phyloP scores from a whole-genome alignment of 2,797 vertebrate species.

The Dendrocincla tyrannina region DNA sequence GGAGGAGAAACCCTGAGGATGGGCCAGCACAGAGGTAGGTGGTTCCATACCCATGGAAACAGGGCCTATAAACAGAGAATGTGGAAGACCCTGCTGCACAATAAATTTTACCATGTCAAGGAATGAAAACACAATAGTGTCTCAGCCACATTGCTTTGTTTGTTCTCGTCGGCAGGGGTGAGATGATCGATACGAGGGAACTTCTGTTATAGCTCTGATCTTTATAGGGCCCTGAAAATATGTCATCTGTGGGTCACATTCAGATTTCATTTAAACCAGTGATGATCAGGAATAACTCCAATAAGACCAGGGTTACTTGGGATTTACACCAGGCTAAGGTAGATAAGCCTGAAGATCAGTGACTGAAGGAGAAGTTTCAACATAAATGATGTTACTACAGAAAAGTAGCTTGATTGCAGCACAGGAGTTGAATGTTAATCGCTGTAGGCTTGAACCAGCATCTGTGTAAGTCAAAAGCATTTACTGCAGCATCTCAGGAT shows the following conservation, averaged over 20 bases:
- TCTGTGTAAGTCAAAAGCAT: constrained; percentile 28
- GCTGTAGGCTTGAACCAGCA: constrained; percentile 15
- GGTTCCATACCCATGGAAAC: not conserved
- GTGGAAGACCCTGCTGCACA: not conserved
- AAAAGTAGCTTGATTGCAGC: constrained; percentile 55
- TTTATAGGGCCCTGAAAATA: not conserved
- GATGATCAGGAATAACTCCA: constrained; percentile 43
- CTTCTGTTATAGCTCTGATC: not conserved
- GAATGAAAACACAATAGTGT: not conserved
- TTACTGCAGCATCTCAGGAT: constrained; percentile 23
- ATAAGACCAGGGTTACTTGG: constrained; percentile 39
- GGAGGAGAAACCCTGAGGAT: not conserved
- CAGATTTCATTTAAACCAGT: constrained; percentile 28
- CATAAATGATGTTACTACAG: constrained; percentile 49
- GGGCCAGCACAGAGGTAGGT: not conserved
- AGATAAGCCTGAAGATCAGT: constrained; percentile 53
- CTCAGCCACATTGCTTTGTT: not conserved
- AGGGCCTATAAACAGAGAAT: not conserved
- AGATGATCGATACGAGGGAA: not conserved
- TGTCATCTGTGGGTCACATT: constrained; percentile 16
- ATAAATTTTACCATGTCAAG: not conserved
- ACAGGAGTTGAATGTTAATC: constrained; percentile 53
- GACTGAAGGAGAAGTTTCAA: constrained; percentile 42
- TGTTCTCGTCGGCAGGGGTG: not conserved
- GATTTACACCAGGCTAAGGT: constrained; percentile 49